Conservation (phyloP, 2,888 invertebrate species). For the Tenthredo amoena region DNA sequence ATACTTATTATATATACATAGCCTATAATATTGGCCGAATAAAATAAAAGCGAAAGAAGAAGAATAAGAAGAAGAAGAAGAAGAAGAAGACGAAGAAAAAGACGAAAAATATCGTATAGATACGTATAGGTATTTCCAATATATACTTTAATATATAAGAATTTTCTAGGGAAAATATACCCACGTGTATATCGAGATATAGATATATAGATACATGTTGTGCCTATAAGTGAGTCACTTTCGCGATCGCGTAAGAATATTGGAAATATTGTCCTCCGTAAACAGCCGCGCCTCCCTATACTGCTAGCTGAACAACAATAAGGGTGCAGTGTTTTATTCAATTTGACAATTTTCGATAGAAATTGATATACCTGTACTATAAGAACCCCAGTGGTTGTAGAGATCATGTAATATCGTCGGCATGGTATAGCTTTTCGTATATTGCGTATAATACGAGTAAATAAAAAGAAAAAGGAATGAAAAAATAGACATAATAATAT, state of each 20-base stretch:
- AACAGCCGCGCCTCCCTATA: neutral
- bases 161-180: neutral
- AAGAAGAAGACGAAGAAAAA: neutral
- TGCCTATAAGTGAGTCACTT: neutral
- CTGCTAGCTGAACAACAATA: neutral
- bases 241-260: conserved; percentile 22
- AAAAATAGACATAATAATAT: neutral
- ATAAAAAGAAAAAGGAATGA: neutral
- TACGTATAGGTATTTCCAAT: neutral
- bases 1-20: neutral
- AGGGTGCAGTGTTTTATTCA: neutral
- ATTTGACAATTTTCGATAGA: neutral
- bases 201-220: neutral
- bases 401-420: neutral
- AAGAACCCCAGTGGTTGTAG: neutral
- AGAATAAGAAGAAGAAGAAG: neutral
- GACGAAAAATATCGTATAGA: neutral
- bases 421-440: neutral
- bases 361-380: neutral
- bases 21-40: neutral
- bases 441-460: neutral
- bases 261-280: conserved; percentile 19
- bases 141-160: neutral
- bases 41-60: neutral
- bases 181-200: neutral